phyloP scores from a whole-genome alignment of 2,888 invertebrate genomes.

The Apodemia duryi region DNA sequence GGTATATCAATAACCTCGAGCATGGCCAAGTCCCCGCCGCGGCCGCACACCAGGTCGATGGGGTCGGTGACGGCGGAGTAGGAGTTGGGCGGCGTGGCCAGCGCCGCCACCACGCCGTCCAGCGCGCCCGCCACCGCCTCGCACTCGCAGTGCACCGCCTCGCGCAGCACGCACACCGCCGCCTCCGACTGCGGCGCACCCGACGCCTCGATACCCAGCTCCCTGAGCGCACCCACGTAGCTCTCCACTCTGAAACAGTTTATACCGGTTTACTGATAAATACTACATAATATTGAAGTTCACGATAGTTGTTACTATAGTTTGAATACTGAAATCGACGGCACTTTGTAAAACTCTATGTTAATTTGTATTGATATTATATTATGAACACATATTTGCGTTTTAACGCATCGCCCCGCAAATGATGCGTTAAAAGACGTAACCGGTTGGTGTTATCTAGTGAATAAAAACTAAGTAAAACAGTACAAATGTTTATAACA shows the following conservation, averaged over 20 bases:
- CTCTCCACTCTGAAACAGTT: conserved; percentile 73
- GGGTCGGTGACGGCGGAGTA: conserved; percentile 89
- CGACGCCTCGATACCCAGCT: conserved; percentile 81
- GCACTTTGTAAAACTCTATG: too few species aligned
- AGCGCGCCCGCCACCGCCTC: conserved; percentile 54
- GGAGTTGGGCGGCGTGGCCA: conserved; percentile 89
- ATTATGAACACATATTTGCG: too few species aligned
- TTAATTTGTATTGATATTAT: too few species aligned
- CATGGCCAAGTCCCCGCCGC: conserved; percentile 88
- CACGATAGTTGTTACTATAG: too few species aligned
- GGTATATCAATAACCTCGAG: conserved; percentile 74
- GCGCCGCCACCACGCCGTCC: conserved; percentile 68
- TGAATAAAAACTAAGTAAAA: too few species aligned
- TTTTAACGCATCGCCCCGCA: too few species aligned
- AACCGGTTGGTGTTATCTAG: too few species aligned
- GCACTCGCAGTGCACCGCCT: conserved; percentile 80
- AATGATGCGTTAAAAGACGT: too few species aligned
- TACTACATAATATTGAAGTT: too few species aligned
- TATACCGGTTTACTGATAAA: too few species aligned
- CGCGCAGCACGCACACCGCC: conserved; percentile 61
- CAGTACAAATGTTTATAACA: too few species aligned
- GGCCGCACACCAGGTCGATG: conserved; percentile 88
- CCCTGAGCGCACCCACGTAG: conserved; percentile 83
- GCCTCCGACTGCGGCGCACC: conserved; percentile 54
- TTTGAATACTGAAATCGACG: too few species aligned